phyloP scores from a whole-genome alignment of 2,888 invertebrate species.

The Steromphala cineraria region DNA sequence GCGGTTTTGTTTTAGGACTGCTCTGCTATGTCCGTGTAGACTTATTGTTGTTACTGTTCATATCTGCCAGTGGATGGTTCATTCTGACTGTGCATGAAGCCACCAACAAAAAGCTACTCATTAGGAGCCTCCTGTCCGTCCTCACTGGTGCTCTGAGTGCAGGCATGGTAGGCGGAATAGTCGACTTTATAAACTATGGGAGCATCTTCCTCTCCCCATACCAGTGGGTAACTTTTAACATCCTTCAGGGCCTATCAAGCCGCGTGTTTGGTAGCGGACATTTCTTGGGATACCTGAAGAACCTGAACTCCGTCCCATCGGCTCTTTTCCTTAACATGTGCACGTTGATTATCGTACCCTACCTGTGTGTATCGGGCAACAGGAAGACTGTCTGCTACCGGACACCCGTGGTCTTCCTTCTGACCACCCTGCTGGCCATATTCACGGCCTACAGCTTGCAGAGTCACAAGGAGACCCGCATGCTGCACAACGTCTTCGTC shows the following conservation, averaged over 20 bases:
- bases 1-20: constrained; percentile 12
- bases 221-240: constrained; percentile 66
- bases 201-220: constrained; percentile 55
- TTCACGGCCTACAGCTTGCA: constrained; percentile 50
- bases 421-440: constrained; percentile 29
- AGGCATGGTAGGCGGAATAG: constrained; percentile 46
- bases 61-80: not conserved
- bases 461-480: constrained; percentile 63
- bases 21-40: constrained; percentile 57
- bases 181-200: constrained; percentile 54
- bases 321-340: constrained; percentile 2
- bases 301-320: constrained; percentile 27
- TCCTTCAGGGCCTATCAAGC: constrained; percentile 42
- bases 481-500: constrained; percentile 59
- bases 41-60: constrained; percentile 35
- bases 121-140: not conserved
- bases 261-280: constrained; percentile 43
- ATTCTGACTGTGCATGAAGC: not conserved
- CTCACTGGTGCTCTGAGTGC: constrained; percentile 42
- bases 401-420: not conserved
- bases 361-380: not conserved
- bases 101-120: not conserved
- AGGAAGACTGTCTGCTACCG: not conserved
- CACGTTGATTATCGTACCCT: not conserved
- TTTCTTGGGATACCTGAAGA: constrained; percentile 30